Evolutionary conservation across 2,113 vertebrate genomes (phyloP).

Genomic region (Aptenodytes forsteri): DNA sequence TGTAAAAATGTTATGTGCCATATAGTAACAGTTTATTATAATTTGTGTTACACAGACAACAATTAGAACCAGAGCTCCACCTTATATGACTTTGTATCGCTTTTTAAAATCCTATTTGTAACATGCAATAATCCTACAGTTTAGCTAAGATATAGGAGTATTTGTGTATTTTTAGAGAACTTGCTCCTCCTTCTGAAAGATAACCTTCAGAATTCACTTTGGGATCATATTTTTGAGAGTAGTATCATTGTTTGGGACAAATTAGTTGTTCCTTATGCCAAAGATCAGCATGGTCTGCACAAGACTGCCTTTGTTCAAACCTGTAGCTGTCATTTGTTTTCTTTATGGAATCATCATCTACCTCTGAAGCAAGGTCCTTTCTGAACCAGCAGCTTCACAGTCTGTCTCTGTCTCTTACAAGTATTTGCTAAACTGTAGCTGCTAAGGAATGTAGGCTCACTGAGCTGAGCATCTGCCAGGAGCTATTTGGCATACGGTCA

Average conservation of each 20-base stretch:
- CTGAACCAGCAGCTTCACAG: constrained; percentile 22
- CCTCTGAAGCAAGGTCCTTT: background rate
- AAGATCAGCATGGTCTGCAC: background rate
- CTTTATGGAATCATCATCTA: background rate
- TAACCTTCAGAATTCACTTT: background rate
- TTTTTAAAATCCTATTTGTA: background rate
- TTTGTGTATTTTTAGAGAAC: background rate
- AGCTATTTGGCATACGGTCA: constrained; percentile 20
- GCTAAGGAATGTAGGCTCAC: background rate
- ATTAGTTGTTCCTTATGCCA: background rate
- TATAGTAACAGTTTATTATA: background rate
- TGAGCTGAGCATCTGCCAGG: constrained; percentile 38
- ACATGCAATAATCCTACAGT: background rate
- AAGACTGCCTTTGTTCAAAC: background rate
- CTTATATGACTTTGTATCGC: background rate
- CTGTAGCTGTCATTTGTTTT: background rate
- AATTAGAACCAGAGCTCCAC: background rate
- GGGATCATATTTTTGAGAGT: background rate
- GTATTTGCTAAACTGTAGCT: constrained; percentile 26
- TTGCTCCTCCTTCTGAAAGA: background rate
- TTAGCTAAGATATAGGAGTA: background rate
- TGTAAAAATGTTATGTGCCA: background rate
- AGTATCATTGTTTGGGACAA: background rate
- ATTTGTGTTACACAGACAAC: background rate
- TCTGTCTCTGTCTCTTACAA: background rate